Conservation (phyloP, 2,797 vertebrate species). For the Tragelaphus eurycerus region DNA sequence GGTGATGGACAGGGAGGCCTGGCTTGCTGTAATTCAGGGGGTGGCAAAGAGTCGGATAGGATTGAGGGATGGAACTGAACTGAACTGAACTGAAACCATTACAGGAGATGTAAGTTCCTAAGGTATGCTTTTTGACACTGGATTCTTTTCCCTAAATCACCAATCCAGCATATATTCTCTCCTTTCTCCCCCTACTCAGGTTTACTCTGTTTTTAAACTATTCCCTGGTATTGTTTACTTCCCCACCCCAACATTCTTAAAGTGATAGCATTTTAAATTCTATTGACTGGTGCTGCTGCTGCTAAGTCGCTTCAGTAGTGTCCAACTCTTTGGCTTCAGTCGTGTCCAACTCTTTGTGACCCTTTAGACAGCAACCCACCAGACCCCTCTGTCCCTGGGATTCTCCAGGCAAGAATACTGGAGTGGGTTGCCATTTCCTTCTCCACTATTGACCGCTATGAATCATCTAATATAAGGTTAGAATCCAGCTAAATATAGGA, state of each 20-base stretch:
- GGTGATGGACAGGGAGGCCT: no score
- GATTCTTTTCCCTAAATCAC: neutral
- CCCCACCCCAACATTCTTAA: neutral
- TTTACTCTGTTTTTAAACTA: neutral
- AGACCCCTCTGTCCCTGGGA: neutral
- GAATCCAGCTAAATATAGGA: neutral
- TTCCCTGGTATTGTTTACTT: neutral
- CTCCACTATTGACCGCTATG: neutral
- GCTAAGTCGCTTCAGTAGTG: neutral
- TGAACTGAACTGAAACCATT: neutral
- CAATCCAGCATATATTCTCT: neutral
- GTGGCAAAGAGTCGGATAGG: fast-evolving
- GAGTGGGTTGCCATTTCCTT: neutral
- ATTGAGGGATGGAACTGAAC: no score
- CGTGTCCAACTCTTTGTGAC: fast-evolving
- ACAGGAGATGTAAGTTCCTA: neutral
- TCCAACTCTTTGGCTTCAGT: neutral
- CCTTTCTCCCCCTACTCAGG: no score
- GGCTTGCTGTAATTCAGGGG: fast-evolving
- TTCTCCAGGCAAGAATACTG: neutral
- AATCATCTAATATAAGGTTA: neutral
- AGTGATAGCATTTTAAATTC: neutral
- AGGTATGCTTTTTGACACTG: neutral
- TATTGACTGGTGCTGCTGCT: neutral
- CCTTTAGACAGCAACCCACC: neutral